Base-by-base conservation (phyloP, 2,113 vertebrate species). In the Brienomyrus longianalis region DNA sequence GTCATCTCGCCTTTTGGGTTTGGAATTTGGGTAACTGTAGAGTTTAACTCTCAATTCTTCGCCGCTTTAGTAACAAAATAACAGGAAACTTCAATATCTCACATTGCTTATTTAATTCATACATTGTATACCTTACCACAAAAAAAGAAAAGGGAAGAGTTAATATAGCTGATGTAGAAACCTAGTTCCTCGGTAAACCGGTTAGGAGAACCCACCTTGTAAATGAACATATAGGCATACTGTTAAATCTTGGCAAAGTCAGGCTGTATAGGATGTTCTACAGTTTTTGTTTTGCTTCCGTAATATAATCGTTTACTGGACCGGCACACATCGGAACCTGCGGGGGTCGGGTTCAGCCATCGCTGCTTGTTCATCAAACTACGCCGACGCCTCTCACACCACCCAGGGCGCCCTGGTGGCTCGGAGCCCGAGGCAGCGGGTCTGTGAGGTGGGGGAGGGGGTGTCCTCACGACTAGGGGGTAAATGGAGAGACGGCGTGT, bases 291-390 rank as follows among this genome's bases (percentile, higher is more conserved):
- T 84, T 84, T 84, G 83, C 83, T 48, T 84, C 39, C 23, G 19
- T n/a, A 84, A 48, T 48, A 47, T 51, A 15, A 48, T 43, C 74
- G 19, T 45, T 48, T 48, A 35, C 13, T 56, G n/a, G 50, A 10
- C 31, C 31, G 11, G 27, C n/a, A 54, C 48, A 27, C 31, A 31
- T 35, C 15, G 35, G 52, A 87, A 35, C 7, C 23, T 54, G 27
- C 27, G 27, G 86, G 51, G 50, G 27, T 86, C 23, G 27, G 11
- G 15, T 89, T 59, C 48, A 56, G 27, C 74, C 50, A 54, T 83
- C 74, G 39, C 70, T 56, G n/a, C 70, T 39, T 17, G 83, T 89
- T 89, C 39, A 43, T 83, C 74, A 89, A 47, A 43, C 35, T 88
- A 35, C 35, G 47, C 70, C 17, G 9, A 52, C 21, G 52, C 47